phyloP scores from a whole-genome alignment of 1,140 invertebrate species.

The Drosophila tsacasi region DNA sequence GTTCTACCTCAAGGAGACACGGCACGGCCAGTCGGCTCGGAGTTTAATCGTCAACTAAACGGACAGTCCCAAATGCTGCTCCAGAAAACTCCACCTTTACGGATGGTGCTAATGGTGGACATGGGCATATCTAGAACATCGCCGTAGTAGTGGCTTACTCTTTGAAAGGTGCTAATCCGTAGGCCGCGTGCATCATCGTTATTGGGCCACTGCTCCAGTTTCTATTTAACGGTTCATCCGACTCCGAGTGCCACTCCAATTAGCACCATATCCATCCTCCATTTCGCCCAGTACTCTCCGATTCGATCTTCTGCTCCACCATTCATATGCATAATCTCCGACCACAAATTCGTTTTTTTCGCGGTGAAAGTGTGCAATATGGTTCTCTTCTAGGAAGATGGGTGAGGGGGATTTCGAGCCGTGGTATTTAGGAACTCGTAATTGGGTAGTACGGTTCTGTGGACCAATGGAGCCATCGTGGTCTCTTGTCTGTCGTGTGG shows the following conservation, averaged over 20 bases:
- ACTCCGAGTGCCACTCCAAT: constrained; percentile 64
- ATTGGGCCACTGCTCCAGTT: constrained; percentile 75
- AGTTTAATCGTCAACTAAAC: constrained; percentile 59
- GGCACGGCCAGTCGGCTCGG: constrained; percentile 52
- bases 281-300: constrained; percentile 10
- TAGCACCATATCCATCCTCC: constrained; percentile 46
- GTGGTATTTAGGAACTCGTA: constrained; percentile 38
- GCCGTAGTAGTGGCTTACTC: constrained; percentile 16
- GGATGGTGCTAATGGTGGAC: constrained; percentile 64
- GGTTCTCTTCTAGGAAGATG: constrained; percentile 22
- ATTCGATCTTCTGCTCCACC: constrained; percentile 39
- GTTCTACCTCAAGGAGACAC: constrained; percentile 4
- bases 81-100: constrained; percentile 59
- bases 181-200: constrained; percentile 55
- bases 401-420: neutral
- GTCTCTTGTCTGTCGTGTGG: constrained; percentile 55
- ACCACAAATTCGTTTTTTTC: constrained; percentile 62
- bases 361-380: constrained; percentile 76
- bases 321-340: constrained; percentile 69
- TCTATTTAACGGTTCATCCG: constrained; percentile 78
- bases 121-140: constrained; percentile 70
- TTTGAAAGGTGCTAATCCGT: constrained; percentile 75
- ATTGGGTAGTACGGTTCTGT: constrained; percentile 12
- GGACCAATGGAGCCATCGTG: constrained; percentile 6
- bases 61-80: constrained; percentile 23